Evolutionary conservation across 2,888 invertebrate genomes (phyloP).

Genomic region (Caenorhabditis sp.): DNA sequence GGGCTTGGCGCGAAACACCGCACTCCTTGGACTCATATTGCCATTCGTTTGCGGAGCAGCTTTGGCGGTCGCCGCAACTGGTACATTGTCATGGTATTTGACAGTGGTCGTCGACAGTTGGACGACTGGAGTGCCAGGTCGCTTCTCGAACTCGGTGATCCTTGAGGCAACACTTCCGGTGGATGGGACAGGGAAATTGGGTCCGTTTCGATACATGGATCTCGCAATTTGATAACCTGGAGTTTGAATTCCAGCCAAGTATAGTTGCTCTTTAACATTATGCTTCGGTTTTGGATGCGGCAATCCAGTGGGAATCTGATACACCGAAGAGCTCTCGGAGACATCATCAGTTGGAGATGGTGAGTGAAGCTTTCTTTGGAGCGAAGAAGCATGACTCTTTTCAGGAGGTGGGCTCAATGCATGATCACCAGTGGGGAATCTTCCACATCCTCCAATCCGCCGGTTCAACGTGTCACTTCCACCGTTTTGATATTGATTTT

Average conservation of each 20-base stretch:
- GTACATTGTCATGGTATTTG: constrained; percentile 57
- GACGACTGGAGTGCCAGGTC: constrained; percentile 76
- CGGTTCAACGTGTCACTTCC: constrained; percentile 24
- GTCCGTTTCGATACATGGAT: constrained; percentile 55
- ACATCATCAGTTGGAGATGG: constrained; percentile 71
- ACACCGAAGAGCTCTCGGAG: constrained; percentile 71
- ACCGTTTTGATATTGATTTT: neutral
- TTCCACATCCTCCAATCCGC: constrained; percentile 73
- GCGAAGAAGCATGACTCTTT: constrained; percentile 6
- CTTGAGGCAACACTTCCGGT: constrained; percentile 79
- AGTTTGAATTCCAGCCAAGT: constrained; percentile 66
- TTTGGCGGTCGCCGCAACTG: constrained; percentile 54
- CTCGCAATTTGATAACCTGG: constrained; percentile 49
- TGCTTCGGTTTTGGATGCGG: constrained; percentile 83
- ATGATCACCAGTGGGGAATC: constrained; percentile 78
- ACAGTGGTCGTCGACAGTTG: constrained; percentile 57
- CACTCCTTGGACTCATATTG: constrained; percentile 78
- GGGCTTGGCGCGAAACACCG: constrained; percentile 81
- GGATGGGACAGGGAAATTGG: constrained; percentile 80
- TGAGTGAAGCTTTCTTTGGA: constrained; percentile 65
- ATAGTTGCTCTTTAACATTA: constrained; percentile 82
- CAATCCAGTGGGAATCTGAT: constrained; percentile 75
- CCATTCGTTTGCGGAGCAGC: constrained; percentile 58
- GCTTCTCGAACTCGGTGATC: constrained; percentile 79
- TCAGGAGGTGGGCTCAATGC: constrained; percentile 66